Evolutionary conservation across 1,140 invertebrate genomes (phyloP), one percentile per base, ranked within the genome.

Genomic region (Cepaea nemoralis): DNA sequence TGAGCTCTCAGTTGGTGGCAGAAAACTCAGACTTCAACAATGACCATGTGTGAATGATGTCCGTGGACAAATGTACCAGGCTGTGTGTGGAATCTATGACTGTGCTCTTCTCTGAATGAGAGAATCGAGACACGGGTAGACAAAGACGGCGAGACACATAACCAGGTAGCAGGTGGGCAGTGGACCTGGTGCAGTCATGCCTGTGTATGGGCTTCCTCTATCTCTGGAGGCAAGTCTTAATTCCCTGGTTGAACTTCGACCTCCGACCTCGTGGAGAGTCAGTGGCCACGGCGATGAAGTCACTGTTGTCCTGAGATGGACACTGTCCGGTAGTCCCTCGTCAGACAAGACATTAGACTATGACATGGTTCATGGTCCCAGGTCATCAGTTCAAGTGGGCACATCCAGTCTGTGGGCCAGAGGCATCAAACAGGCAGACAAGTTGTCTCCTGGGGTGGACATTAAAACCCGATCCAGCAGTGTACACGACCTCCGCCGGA

Each of bases 171-270:
- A n/a, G n/a, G n/a, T n/a, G n/a, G n/a, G n/a, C n/a, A n/a, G n/a
- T n/a, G n/a, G n/a, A n/a, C n/a, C n/a, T n/a, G n/a, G n/a, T n/a
- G n/a, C 8, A 27, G 33, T 5, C n/a, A 79, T 79, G 77, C 77
- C 77, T 5, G 77, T 79, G 22, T 79, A 45, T 31, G 77, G 77
- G 22, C 63, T 79, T 16, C 77, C 77, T 5, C n/a, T 37, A 0
- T 59, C 77, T 42, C 40, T 79, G 66, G 77, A 79, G 77, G 63
- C 77, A 31, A 79, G 77, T 55, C 63, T 79, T 16, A 79, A 79
- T 40, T 42, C 77, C 16, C 27, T 79, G 2, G 16, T 69, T 1
- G 59, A 55, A 27, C 35, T 69, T 42, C 59, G 66, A 67, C 39
- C 35, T 12, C 77, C 77, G 0, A 69, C 63, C 8, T 79, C 77